Evolutionary conservation across 2,113 vertebrate species (phyloP).

Genomic region (Psilopsiagon aymara): DNA sequence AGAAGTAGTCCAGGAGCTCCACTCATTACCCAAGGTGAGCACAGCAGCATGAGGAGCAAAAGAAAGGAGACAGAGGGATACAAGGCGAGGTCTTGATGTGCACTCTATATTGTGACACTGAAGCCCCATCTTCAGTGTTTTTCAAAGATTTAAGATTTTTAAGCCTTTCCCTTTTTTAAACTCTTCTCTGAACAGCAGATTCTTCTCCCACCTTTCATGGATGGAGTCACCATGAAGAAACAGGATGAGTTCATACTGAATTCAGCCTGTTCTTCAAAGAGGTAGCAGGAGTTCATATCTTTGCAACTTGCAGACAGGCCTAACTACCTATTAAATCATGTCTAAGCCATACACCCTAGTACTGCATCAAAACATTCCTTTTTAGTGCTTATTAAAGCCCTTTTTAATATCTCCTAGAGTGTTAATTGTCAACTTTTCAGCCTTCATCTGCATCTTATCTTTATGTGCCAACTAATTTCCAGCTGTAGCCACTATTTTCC

Average conservation of each 20-base stretch:
- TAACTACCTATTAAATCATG: neutral
- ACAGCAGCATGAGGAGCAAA: neutral
- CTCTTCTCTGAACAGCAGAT: neutral
- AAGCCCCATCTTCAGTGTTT: neutral
- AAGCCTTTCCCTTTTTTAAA: neutral
- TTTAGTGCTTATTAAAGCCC: neutral
- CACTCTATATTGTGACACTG: accelerated
- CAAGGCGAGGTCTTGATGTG: accelerated
- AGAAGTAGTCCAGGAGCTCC: neutral
- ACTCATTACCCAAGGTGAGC: neutral
- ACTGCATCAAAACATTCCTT: neutral
- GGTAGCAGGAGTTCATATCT: neutral
- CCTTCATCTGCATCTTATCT: neutral
- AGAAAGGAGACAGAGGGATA: neutral
- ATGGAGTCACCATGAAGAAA: neutral
- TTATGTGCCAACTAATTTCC: neutral
- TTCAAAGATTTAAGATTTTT: neutral
- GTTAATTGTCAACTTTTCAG: neutral
- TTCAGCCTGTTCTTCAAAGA: neutral
- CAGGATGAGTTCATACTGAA: neutral
- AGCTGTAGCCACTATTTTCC: neutral
- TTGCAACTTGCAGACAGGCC: neutral
- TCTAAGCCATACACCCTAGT: accelerated
- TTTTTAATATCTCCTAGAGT: neutral
- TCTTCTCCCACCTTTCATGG: neutral